A percentile compares a stretch with the other conserved stretches of the same genome.
Conservation (phyloP, 2,113 vertebrate genomes). For the Pimephales promelas region DNA sequence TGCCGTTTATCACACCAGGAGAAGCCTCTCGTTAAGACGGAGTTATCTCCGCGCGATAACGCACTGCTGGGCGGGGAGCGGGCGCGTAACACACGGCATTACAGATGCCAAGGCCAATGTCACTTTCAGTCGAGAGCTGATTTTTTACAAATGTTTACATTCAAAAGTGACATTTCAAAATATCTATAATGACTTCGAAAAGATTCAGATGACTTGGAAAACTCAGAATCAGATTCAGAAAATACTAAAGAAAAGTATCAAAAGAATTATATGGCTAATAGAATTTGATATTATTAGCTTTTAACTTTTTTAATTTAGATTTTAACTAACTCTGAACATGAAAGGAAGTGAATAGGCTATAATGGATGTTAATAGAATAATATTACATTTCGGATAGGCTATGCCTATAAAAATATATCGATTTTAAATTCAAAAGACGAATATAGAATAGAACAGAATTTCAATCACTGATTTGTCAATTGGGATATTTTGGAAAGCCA, state of each 20-base stretch:
- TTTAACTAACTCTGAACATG: not conserved
- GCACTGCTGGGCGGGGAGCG: conserved; percentile 20
- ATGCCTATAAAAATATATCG: not conserved
- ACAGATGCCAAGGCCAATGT: conserved; percentile 5
- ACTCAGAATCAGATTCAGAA: not conserved
- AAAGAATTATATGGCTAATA: too few species aligned
- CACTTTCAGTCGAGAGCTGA: not conserved
- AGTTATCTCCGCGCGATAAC: conserved; percentile 15
- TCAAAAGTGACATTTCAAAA: not conserved
- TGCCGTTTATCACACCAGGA: not conserved
- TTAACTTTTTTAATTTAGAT: not conserved
- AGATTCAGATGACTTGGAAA: not conserved
- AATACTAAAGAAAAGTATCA: not conserved
- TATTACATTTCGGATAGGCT: not conserved
- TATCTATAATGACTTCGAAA: not conserved
- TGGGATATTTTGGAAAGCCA: not conserved
- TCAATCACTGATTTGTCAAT: not conserved
- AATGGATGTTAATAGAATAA: not conserved
- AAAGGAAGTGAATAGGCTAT: too few species aligned
- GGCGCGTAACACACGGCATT: not conserved
- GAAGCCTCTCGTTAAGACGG: not conserved
- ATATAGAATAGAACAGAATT: not conserved
- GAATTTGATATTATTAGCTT: too few species aligned
- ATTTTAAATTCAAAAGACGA: too few species aligned
- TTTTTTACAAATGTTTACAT: too few species aligned